phyloP scores from a whole-genome alignment of 2,888 invertebrate species.

The Alentia gelatinosa region DNA sequence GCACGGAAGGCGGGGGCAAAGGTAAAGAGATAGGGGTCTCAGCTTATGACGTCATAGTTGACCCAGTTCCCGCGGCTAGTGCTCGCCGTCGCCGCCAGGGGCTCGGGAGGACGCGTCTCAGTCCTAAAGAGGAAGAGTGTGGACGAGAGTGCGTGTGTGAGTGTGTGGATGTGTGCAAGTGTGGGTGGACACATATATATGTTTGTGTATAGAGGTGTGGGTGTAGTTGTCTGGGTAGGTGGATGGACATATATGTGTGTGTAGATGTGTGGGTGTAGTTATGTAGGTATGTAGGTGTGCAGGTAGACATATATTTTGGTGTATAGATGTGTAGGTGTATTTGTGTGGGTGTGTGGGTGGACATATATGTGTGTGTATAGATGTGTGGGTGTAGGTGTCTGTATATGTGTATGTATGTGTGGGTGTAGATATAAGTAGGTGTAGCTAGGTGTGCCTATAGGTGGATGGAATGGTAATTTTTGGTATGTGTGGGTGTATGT shows the following conservation, averaged over 20 bases:
- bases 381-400: slow-evolving; percentile 2
- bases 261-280: background rate
- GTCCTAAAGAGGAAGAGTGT: background rate
- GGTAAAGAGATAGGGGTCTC: background rate
- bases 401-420: slow-evolving; percentile 14
- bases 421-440: no score
- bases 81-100: background rate
- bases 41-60: background rate
- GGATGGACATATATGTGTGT: background rate
- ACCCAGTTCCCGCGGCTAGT: background rate
- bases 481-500: no score
- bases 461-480: no score
- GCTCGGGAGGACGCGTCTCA: background rate
- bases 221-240: background rate
- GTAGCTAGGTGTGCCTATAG: background rate
- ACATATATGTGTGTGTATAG: background rate
- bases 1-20: background rate
- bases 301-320: background rate
- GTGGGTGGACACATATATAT: no score
- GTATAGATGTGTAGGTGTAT: no score
- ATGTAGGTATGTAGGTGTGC: no score
- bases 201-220: no score
- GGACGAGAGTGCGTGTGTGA: background rate
- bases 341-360: no score
- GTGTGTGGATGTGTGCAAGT: background rate